A percentile compares a stretch with the other conserved stretches of the same genome.
phyloP scores from a whole-genome alignment of 37 sponge, comb jelly and placozoan species.

The Axinella damicornis region DNA sequence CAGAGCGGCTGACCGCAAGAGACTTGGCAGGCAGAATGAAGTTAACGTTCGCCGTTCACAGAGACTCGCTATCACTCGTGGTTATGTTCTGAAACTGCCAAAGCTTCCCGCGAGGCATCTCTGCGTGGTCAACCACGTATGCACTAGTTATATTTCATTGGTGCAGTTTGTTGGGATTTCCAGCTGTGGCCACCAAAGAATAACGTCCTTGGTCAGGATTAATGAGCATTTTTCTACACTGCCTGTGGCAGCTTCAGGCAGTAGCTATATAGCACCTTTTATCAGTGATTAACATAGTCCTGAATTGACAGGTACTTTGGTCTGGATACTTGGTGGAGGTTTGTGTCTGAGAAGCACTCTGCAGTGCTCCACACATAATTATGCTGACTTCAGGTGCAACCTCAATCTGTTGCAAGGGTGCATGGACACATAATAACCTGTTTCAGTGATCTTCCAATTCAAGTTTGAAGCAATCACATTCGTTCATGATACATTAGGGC shows the following conservation, averaged over 20 bases:
- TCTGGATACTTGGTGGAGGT: constrained; percentile 28
- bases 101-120: too few species aligned
- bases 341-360: constrained; percentile 47
- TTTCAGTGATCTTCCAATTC: constrained; percentile 12
- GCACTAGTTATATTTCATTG: constrained; percentile 26
- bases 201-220: constrained; percentile 13
- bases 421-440: constrained; percentile 15
- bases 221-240: constrained; percentile 25
- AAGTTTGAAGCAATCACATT: neutral
- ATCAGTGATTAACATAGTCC: constrained; percentile 54
- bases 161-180: neutral
- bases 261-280: constrained; percentile 37
- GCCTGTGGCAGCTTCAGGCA: constrained; percentile 53
- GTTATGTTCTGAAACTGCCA: too few species aligned
- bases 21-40: too few species aligned
- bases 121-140: too few species aligned
- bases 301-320: constrained; percentile 24
- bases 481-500: too few species aligned
- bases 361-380: constrained; percentile 62
- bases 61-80: too few species aligned
- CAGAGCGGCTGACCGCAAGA: too few species aligned
- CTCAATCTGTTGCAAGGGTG: constrained; percentile 39
- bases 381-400: constrained; percentile 37
- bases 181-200: constrained; percentile 22
- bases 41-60: too few species aligned